Evolutionary conservation across 1,140 invertebrate species (phyloP), one percentile per base, ranked within the genome.

Genomic region (Zaprionus davidi): DNA sequence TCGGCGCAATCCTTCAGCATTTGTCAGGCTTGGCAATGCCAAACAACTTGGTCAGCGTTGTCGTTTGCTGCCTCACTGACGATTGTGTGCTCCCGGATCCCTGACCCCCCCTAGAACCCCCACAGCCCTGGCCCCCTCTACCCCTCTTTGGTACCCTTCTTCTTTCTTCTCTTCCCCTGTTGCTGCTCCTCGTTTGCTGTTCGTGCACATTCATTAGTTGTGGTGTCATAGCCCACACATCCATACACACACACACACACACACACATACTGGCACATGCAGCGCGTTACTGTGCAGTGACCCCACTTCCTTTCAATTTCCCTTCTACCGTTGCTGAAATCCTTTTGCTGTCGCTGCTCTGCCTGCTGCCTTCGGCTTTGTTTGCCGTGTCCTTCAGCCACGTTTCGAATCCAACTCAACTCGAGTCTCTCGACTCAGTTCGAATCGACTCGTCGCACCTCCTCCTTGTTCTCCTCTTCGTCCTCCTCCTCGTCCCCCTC

Each of bases 141-240:
- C 24, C 24, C 24, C 38, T 7, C 7, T 38, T 17, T 12, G 7
- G 3, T 17, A 11, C 5, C 12, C 44, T 34, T 63, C 20, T 20
- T 20, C 26, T 5, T 9, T 34, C 31, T 34, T 34, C 7, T 34
- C 31, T 34, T 34, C 7, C 49, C 38, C 20, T 56, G 34, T 31
- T 56, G n/a, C 41, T 46, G 57, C 36, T 57, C 28, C 31, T 66
- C 71, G 34, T 58, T 60, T 73, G 63, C 70, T 58, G 56, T 56
- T 69, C 65, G 36, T 68, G 71, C 65, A 70, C 70, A 76, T 86
- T 85, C 82, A 85, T 85, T 86, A 81, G 76, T 81, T 81, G 82
- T 81, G 82, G 82, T 85, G 78, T 85, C 75, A 64, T 63, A 60
- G 60, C 17, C 58, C 71, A 68, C 64, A 55, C 72, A 75, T n/a